phyloP scores from a whole-genome alignment of 1,140 invertebrate genomes.

The Apis florea region DNA sequence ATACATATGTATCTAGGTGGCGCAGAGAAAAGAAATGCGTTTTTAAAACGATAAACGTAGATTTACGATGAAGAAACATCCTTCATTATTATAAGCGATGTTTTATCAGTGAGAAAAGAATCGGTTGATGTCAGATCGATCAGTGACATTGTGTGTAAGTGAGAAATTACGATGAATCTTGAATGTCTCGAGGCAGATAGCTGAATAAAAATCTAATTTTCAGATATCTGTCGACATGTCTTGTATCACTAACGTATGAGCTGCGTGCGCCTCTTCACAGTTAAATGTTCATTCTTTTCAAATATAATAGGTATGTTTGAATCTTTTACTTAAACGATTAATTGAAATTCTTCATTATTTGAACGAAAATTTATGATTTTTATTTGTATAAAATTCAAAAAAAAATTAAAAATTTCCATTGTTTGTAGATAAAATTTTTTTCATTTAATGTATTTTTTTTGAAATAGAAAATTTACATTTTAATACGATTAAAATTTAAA shows the following conservation, averaged over 20 bases:
- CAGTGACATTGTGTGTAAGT: constrained; percentile 44
- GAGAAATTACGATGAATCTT: constrained; percentile 56
- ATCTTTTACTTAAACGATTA: too few relatives aligned
- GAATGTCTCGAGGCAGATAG: constrained; percentile 30
- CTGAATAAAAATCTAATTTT: constrained; percentile 59
- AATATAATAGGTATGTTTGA: background rate
- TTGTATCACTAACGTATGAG: constrained; percentile 11
- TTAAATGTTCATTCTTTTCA: background rate
- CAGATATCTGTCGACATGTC: constrained; percentile 30
- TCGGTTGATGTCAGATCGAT: constrained; percentile 55
- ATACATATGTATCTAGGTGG: background rate
- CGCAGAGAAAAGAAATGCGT: background rate
- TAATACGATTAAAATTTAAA: too few relatives aligned
- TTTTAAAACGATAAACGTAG: constrained; percentile 1
- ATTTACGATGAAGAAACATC: constrained; percentile 12
- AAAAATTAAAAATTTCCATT: too few relatives aligned
- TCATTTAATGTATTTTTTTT: too few relatives aligned
- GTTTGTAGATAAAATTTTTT: too few relatives aligned
- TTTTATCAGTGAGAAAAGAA: constrained; percentile 51
- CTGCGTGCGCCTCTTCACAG: background rate
- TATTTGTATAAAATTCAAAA: too few relatives aligned
- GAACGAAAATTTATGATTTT: too few relatives aligned
- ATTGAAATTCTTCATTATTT: too few relatives aligned
- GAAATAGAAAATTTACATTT: too few relatives aligned
- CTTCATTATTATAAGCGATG: constrained; percentile 52